Evolutionary conservation across 2,888 invertebrate genomes (phyloP), one percentile per base, ranked within the genome.

Genomic region (Dryocosmus kuriphilus): DNA sequence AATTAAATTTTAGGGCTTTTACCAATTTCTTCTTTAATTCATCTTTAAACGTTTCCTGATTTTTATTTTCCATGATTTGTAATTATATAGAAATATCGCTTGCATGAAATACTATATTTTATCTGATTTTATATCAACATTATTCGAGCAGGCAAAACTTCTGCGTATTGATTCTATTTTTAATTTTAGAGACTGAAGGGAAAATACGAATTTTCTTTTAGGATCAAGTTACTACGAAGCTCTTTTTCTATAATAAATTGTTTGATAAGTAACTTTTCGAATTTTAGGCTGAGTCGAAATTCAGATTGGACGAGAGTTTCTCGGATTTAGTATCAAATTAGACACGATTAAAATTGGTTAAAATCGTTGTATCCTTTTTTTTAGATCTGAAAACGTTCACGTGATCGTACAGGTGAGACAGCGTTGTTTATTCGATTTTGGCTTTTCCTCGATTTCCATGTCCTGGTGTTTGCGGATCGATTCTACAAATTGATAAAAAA

Each of bases 391-490:
- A 75, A 41, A 24, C 30, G 35, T 81, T 88, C 83, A 90, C 61
- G 87, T 79, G 63, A 90, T 86, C 55, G 85, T 86, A 79, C 90
- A 90, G 73, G 86, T 86, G 75, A 89, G 86, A 82, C 90, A 90
- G 75, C 88, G 86, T 73, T 84, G 85, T 73, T 88, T 89, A 61
- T 79, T 83, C 71, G 85, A 85, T 82, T 89, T 90, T 78, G 81
- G 76, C 41, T 88, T 88, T 8, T 85, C 85, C 16, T 86, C 87
- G 73, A 83, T 86, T 57, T 88, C 89, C 65, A 87, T 86, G 62
- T 90, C 90, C 82, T 88, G 74, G 30, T 90, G 88, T 79, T 89
- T 90, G 19, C 88, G 85, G 73, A 90, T 82, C 46, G 87, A 86
- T 82, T 90, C 90, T 90, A 82, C 24, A 81, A 82, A 61, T 30